phyloP scores from a whole-genome alignment of 2,797 vertebrate genomes.

The Scyliorhinus canicula region DNA sequence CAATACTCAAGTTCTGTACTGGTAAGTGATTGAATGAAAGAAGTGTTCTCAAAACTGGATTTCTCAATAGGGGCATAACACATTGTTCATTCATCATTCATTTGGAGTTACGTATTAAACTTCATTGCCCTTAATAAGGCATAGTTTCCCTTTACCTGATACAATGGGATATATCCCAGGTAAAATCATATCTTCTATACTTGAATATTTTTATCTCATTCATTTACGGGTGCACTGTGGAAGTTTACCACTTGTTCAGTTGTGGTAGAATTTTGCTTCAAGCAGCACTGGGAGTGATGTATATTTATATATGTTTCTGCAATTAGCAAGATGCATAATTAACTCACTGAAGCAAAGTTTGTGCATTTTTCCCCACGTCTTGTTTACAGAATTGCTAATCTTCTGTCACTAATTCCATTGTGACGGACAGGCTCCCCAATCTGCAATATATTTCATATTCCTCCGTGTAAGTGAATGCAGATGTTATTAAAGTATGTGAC shows the following conservation, averaged over 20 bases:
- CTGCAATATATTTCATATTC: conserved; percentile 15
- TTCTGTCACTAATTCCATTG: neutral
- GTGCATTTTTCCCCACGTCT: neutral
- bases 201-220: neutral
- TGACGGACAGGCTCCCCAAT: neutral
- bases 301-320: conserved; percentile 15
- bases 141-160: neutral
- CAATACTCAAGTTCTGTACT: no score
- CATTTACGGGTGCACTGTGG: neutral
- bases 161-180: neutral
- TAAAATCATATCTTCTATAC: neutral
- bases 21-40: neutral
- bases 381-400: conserved; percentile 7
- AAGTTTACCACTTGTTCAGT: neutral
- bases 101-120: neutral
- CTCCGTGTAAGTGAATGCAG: neutral
- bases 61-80: neutral
- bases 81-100: neutral
- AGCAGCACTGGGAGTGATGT: neutral
- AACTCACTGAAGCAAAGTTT: neutral
- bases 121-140: neutral
- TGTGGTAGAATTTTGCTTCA: neutral
- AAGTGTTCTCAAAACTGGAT: no score
- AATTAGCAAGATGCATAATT: conserved; percentile 27
- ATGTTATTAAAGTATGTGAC: conserved; percentile 23